Percentiles rank a stretch among this genome's conserved stretches.
Evolutionary conservation across 2,888 invertebrate species (phyloP).

Genomic region (Orthonychiurus folsomi): DNA sequence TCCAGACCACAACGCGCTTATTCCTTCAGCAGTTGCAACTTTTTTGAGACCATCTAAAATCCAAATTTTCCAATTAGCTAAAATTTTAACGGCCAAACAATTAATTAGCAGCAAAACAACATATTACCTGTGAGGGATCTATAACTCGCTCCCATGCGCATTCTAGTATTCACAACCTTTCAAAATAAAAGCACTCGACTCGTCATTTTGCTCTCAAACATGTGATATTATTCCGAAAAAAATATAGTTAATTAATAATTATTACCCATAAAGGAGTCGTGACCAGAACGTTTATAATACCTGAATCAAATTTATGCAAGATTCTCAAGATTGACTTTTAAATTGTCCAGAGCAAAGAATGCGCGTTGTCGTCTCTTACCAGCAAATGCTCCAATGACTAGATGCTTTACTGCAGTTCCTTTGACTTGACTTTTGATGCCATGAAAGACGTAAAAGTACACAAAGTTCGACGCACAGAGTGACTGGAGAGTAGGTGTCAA

Average conservation of each 20-base stretch:
- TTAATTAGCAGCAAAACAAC: too few relatives aligned
- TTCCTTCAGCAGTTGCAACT: slow-evolving; percentile 64
- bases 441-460: slow-evolving; percentile 91
- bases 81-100: slow-evolving; percentile 7
- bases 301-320: background rate
- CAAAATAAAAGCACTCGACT: too few relatives aligned
- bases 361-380: too few relatives aligned
- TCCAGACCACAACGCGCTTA: slow-evolving; percentile 70
- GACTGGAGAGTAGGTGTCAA: slow-evolving; percentile 73
- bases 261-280: slow-evolving; percentile 87
- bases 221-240: too few relatives aligned
- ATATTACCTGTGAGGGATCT: slow-evolving; percentile 43
- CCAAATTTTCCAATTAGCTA: too few relatives aligned
- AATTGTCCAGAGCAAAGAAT: too few relatives aligned
- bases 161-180: slow-evolving; percentile 75
- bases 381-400: slow-evolving; percentile 65
- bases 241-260: too few relatives aligned
- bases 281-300: slow-evolving; percentile 53
- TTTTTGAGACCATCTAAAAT: slow-evolving; percentile 59
- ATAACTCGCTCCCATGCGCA: slow-evolving; percentile 57
- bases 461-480: slow-evolving; percentile 79
- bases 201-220: too few relatives aligned
- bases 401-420: slow-evolving; percentile 58
- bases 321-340: background rate
- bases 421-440: slow-evolving; percentile 54